A percentile compares a stretch with the other conserved stretches of the same genome.
Conservation (phyloP, 2,888 invertebrate species). For the Monochamus alternatus region DNA sequence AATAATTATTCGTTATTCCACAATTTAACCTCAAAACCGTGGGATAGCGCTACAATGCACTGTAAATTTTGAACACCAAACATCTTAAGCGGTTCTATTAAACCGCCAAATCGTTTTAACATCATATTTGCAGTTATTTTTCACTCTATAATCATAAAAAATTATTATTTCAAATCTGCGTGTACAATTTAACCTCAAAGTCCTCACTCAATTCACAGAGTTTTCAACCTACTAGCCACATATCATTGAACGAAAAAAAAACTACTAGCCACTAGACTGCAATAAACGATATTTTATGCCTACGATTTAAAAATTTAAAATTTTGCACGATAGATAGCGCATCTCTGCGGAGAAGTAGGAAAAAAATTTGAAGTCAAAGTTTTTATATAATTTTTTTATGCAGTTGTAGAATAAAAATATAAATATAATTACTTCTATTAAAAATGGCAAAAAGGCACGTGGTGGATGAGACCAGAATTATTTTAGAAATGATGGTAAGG, state of each 20-base stretch:
- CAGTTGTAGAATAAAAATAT: no score
- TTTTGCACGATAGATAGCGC: no score
- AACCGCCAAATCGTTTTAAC: constrained; percentile 13
- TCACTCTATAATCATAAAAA: no score
- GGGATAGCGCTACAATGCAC: not conserved
- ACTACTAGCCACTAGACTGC: no score
- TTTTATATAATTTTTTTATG: no score
- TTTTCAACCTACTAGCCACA: no score
- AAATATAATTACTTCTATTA: not conserved
- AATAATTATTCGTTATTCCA: not conserved
- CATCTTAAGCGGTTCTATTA: constrained; percentile 14
- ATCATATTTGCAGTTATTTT: not conserved
- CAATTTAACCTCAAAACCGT: constrained; percentile 32
- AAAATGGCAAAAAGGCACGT: constrained; percentile 17
- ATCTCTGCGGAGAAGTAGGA: no score
- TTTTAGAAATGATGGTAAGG: constrained; percentile 38
- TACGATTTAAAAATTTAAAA: no score
- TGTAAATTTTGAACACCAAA: not conserved
- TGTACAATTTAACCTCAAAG: not conserved
- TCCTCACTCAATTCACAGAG: not conserved
- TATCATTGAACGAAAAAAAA: no score
- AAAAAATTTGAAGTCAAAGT: no score
- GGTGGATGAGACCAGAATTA: constrained; percentile 28
- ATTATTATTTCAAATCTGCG: no score
- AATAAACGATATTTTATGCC: not conserved